Evolutionary conservation across 37 sponge, comb jelly and placozoan species (phyloP), one percentile per base, ranked within the genome.

Genomic region (Spongilla lacustris): DNA sequence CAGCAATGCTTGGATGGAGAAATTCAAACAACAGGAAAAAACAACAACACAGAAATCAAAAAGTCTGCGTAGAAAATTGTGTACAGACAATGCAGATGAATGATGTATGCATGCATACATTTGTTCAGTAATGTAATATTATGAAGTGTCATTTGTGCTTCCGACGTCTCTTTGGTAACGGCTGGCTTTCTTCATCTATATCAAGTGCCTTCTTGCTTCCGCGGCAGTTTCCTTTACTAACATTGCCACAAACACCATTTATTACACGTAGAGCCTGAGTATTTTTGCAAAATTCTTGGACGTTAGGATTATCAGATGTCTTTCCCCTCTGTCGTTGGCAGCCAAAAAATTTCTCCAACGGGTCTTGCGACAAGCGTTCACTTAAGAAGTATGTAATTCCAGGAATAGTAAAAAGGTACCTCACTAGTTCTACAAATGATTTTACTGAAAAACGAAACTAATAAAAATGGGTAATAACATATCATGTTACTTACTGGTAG

Each of bases 291-390:
- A 87, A 87, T 71, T 88, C 82, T 74, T 81, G 29, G 74, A 87
- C 88, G 32, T 35, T 87, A 25, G 88, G 81, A 68, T 87, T 87
- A 41, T 87, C 88, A 76, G 76, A 49, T 38, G 78, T 76, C 24
- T 83, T 71, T 36, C 88, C 82, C 25, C 74, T 25, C 67, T 88
- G 88, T 67, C 88, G 19, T 38, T 88, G 88, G 69, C 41, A 77
- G 29, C 88, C 82, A 66, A 88, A 88, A 67, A 88, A 88, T 35
- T 88, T 88, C 82, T 88, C 82, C 4, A 88, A 71, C 0, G 77
- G 82, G 31, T 88, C 88, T 35, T 88, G 88, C 28, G 68, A 37
- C 21, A 88, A 67, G 1, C 41, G 50, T 67, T 74, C 67, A 75
- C 88, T 88, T 35, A 88, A 74, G 50, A 82, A 82, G 34, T 10